Evolutionary conservation across 2,888 invertebrate genomes (phyloP), one percentile per base, ranked within the genome.

Genomic region (Papilio elwesi): DNA sequence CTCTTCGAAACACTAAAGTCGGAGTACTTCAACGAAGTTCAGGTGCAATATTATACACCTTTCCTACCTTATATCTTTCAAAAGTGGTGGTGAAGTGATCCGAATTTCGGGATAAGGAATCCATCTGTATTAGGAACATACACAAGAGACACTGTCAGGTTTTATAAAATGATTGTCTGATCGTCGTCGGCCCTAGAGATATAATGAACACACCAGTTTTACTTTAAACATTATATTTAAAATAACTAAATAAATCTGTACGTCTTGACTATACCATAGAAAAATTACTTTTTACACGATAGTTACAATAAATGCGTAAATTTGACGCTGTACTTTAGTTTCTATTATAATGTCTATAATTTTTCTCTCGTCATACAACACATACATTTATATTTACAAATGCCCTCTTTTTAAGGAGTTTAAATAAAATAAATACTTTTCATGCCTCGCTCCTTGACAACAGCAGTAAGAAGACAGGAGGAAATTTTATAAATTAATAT

Each of bases 211-310:
- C 74, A 70, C 55, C 55, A 69, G 43, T 51, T 74, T 77, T 83
- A 81, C 85, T 83, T 84, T 80, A 83, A 84, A 87, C 76, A 85
- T 87, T 90, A 87, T 90, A 89, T 87, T 90, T 80, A 85, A 85
- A 86, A 82, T 85, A 84, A 85, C 79, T 85, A 86, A 87, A 88
- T 85, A 87, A 84, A 83, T 88, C 85, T 86, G 82, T 85, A 82
- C 80, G 82, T 81, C 87, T 87, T 84, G 84, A 88, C 83, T 85
- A 62, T 62, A 85, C 84, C 76, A 83, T 85, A 88, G 86, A 88
- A 82, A 62, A 82, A 79, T 79, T 78, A 76, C 79, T 83, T 81
- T 86, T 83, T 87, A 85, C 86, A 86, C 79, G 87, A 86, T 85
- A 87, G 85, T 83, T 87, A 86, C 87, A 85, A 81, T 84, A 83